phyloP scores from a whole-genome alignment of 2,888 invertebrate genomes.

The Harpagoxenus sublaevis region DNA sequence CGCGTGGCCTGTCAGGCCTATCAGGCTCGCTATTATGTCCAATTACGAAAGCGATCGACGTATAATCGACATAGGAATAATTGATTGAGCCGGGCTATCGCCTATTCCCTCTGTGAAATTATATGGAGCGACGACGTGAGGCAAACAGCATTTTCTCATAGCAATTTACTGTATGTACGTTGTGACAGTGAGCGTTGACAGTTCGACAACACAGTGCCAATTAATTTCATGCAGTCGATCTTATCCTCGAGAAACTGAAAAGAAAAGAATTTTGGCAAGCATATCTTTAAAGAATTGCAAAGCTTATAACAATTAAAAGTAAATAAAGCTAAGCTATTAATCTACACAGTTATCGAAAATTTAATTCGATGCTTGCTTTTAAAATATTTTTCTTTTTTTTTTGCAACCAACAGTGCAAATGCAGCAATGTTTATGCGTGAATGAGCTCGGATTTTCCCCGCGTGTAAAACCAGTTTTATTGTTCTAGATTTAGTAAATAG shows the following conservation, averaged over 20 bases:
- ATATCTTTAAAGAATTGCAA: background rate
- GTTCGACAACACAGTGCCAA: background rate
- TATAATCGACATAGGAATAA: conserved; percentile 30
- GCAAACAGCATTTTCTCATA: background rate
- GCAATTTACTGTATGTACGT: background rate
- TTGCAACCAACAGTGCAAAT: background rate
- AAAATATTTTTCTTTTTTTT: background rate
- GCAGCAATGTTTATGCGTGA: background rate
- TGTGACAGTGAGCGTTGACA: background rate
- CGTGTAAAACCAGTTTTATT: background rate
- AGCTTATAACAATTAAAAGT: background rate
- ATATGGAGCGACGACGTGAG: background rate
- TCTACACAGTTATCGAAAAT: background rate
- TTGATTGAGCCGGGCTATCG: background rate
- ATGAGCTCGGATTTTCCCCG: background rate
- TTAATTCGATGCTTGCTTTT: background rate
- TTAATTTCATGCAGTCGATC: background rate
- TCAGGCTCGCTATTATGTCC: background rate
- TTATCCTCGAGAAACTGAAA: background rate
- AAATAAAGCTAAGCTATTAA: background rate
- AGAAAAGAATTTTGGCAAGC: background rate
- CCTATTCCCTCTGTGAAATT: background rate
- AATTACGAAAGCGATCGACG: conserved; percentile 14
- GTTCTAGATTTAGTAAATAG: background rate
- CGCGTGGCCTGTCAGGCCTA: background rate